Conservation (phyloP, 2,888 invertebrate genomes). For the Synergus umbraculus region DNA sequence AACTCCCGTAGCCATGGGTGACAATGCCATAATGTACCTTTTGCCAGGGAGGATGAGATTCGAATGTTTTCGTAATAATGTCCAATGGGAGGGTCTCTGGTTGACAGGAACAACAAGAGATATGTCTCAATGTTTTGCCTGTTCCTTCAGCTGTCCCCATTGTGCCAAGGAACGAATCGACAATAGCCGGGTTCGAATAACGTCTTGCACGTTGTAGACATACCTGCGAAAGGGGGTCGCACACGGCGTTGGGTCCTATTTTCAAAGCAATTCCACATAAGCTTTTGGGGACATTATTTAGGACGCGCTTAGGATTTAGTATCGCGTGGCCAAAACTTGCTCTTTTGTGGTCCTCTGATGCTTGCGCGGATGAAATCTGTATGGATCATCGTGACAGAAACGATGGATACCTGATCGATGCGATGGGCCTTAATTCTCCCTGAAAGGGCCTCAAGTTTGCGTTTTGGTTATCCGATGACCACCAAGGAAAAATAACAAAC, state of each 20-base stretch:
- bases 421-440: conserved; percentile 47
- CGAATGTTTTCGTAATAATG: conserved; percentile 75
- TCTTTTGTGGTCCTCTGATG: conserved; percentile 48
- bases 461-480: conserved; percentile 51
- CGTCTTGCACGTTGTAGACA: conserved; percentile 46
- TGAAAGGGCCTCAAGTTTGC: conserved; percentile 46
- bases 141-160: conserved; percentile 75
- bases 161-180: conserved; percentile 65
- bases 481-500: conserved; percentile 40
- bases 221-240: conserved; percentile 49
- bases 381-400: conserved; percentile 39
- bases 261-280: conserved; percentile 44
- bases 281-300: conserved; percentile 31
- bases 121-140: conserved; percentile 76
- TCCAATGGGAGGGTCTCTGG: conserved; percentile 63
- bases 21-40: conserved; percentile 45
- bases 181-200: conserved; percentile 71
- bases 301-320: conserved; percentile 45
- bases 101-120: conserved; percentile 73
- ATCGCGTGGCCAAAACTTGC: conserved; percentile 51
- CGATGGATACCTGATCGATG: conserved; percentile 39
- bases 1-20: conserved; percentile 33
- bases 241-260: conserved; percentile 45
- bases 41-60: conserved; percentile 55
- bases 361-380: conserved; percentile 44